These are phyloP conservation scores for Glyptemys insculpta DNA, from an alignment of 2,797 vertebrate genomes.

Conservation along the genomic window DNA sequence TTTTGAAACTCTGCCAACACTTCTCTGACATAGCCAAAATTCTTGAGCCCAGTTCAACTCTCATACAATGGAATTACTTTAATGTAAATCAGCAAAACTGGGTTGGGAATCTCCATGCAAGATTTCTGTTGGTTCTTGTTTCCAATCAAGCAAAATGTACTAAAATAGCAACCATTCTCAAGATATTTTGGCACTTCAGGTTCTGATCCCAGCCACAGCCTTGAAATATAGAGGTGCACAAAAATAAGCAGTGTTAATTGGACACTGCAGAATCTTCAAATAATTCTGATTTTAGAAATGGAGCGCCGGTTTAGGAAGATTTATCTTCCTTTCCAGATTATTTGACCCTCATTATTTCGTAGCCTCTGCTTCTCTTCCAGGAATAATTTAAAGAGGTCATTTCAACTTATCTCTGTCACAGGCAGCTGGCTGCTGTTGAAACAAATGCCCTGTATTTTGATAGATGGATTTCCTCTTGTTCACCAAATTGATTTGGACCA, in stretches of 20 bases:
- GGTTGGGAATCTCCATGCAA: not conserved
- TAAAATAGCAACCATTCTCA: not conserved
- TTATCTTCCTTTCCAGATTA: not conserved
- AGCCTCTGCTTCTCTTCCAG: not conserved
- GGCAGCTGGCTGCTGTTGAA: constrained; percentile 19
- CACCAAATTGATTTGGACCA: constrained; percentile 1
- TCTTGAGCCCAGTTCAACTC: not conserved
- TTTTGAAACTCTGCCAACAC: not conserved
- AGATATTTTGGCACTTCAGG: constrained; percentile 30
- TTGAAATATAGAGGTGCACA: not conserved
- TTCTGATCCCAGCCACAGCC: constrained; percentile 9
- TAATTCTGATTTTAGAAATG: not conserved
- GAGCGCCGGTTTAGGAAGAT: not conserved
- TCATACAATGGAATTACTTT: not conserved
- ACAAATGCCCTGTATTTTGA: constrained; percentile 25
- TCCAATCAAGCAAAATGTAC: not conserved
- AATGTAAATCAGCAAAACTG: not conserved
- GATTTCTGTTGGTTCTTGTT: not conserved
- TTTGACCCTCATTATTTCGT: not conserved
- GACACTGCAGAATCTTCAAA: not conserved
- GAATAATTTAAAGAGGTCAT: not conserved
- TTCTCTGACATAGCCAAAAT: not conserved
- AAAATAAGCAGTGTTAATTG: constrained; percentile 18
- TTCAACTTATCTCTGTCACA: constrained; percentile 4
- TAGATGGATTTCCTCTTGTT: not conserved